Conservation (phyloP, 2,888 invertebrate genomes). For the Geophilus truncorum region DNA sequence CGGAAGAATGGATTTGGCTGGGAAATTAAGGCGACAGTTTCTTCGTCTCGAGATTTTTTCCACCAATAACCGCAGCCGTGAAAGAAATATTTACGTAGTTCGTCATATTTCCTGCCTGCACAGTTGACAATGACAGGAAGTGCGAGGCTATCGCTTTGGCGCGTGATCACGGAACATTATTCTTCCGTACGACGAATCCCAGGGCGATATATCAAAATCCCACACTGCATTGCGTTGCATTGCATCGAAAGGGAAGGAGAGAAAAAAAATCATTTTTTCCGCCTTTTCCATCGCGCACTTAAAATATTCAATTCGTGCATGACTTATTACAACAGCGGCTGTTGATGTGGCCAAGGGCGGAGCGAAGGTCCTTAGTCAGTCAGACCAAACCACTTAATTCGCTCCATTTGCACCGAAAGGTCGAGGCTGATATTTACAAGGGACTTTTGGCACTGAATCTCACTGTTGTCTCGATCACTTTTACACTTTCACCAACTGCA, state of each 20-base stretch:
- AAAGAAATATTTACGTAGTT: conserved; percentile 13
- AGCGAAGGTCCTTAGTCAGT: not conserved
- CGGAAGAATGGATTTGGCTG: not conserved
- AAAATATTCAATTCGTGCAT: not conserved
- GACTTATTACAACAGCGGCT: not conserved
- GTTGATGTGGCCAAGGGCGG: conserved; percentile 4
- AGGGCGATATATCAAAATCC: not conserved
- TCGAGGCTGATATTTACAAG: conserved; percentile 13
- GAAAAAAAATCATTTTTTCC: not conserved
- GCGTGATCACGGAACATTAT: not conserved
- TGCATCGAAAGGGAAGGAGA: not conserved
- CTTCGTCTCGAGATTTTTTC: not conserved
- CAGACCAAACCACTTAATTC: not conserved
- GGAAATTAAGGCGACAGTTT: conserved; percentile 24
- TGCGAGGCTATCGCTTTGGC: not conserved
- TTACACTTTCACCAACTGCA: conserved; percentile 17
- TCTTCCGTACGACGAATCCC: not conserved
- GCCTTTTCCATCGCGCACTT: not conserved
- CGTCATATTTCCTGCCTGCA: conserved; percentile 1
- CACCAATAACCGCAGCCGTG: not conserved
- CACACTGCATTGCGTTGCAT: not conserved
- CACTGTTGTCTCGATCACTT: conserved; percentile 14
- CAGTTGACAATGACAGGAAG: conserved; percentile 24
- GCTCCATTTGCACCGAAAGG: not conserved
- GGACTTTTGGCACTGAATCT: not conserved